A percentile compares a stretch with the other conserved stretches of the same genome.
Conservation (phyloP, 1,140 invertebrate genomes). For the Euura saliciscinereae region DNA sequence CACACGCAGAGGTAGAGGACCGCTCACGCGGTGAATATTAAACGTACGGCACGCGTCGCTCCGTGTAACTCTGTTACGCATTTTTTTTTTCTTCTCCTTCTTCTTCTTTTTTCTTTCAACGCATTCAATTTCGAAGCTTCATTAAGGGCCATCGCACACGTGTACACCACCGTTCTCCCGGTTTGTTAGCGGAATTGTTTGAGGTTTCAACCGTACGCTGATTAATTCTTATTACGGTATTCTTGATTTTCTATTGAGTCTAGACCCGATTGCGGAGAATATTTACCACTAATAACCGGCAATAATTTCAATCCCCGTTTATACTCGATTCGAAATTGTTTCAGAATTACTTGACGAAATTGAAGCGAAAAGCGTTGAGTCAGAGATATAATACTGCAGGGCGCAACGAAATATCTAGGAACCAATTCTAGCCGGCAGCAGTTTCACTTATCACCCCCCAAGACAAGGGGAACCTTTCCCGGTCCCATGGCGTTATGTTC, state of each 20-base stretch:
- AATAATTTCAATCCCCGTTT: too few relatives aligned
- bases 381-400: neutral
- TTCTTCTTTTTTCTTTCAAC: neutral
- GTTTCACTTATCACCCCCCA: constrained; percentile 9
- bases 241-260: neutral
- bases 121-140: constrained; percentile 6
- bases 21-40: neutral
- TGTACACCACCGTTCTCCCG: constrained; percentile 10
- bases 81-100: neutral
- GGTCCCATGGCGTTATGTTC: constrained; percentile 3
- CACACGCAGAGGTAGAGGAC: neutral
- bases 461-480: constrained; percentile 1
- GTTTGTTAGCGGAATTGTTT: constrained; percentile 30
- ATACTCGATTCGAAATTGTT: too few relatives aligned
- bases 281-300: too few relatives aligned
- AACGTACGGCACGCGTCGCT: constrained; percentile 12
- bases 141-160: constrained; percentile 13
- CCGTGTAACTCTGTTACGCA: constrained; percentile 20
- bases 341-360: neutral
- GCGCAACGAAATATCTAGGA: constrained; percentile 12
- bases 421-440: constrained; percentile 6
- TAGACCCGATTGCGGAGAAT: too few relatives aligned
- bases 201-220: neutral
- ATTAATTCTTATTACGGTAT: neutral
- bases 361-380: neutral